phyloP scores from a whole-genome alignment of 2,113 vertebrate genomes.

The Donacobius atricapilla region DNA sequence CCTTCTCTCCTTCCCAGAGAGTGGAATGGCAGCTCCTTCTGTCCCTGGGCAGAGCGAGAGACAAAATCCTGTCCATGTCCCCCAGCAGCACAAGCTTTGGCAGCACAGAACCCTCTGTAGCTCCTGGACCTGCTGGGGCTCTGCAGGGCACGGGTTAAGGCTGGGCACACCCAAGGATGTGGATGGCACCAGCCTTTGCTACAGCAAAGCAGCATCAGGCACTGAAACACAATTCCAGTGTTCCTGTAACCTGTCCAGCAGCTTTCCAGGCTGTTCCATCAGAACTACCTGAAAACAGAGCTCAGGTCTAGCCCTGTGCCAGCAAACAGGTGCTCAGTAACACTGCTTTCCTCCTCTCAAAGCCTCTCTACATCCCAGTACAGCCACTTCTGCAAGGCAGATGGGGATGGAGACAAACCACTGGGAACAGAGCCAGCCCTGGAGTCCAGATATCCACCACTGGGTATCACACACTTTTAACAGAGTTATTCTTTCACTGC shows the following conservation, averaged over 20 bases:
- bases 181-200: background rate
- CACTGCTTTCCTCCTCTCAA: accelerated
- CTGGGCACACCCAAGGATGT: background rate
- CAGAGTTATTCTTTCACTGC: background rate
- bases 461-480: accelerated
- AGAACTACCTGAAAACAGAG: background rate
- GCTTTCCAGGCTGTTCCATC: background rate
- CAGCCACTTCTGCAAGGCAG: background rate
- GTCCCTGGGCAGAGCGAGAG: background rate
- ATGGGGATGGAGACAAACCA: background rate
- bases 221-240: background rate
- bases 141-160: background rate
- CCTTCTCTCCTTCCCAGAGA: background rate
- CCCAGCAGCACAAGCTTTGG: background rate
- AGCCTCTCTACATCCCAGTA: background rate
- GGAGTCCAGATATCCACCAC: background rate
- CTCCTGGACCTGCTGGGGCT: background rate
- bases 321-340: background rate
- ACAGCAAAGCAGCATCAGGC: background rate
- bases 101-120: background rate
- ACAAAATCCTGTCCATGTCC: background rate
- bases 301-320: accelerated
- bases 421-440: background rate
- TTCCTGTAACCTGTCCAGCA: background rate
- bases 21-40: background rate